Evolutionary conservation across 2,888 invertebrate genomes (phyloP).

Genomic region (Zygothrica quintamaculata): DNA sequence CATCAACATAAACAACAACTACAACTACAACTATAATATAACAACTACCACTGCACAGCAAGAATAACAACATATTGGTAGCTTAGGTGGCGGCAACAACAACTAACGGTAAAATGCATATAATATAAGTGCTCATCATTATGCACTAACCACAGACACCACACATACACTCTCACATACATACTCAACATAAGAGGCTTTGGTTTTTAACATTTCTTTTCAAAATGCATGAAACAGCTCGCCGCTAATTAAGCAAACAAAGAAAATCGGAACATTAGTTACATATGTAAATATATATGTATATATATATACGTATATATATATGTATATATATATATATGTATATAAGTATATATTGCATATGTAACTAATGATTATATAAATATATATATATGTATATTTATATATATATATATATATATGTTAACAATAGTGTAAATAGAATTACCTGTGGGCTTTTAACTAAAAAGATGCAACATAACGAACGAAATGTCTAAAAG

Average conservation of each 20-base stretch:
- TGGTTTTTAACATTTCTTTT: slow-evolving; percentile 57
- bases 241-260: slow-evolving; percentile 18
- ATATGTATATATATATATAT: too few relatives aligned
- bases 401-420: too few relatives aligned
- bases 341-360: slow-evolving; percentile 18
- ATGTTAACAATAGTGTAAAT: slow-evolving; percentile 29
- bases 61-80: slow-evolving; percentile 1
- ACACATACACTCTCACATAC: slow-evolving; percentile 24
- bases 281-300: slow-evolving; percentile 31
- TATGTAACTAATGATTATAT: too few relatives aligned
- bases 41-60: background rate
- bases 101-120: slow-evolving; percentile 55
- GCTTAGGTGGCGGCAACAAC: slow-evolving; percentile 65
- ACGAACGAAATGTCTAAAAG: slow-evolving; percentile 44
- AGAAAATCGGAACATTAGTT: slow-evolving; percentile 9
- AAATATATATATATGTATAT: too few relatives aligned
- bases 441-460: slow-evolving; percentile 31
- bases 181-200: slow-evolving; percentile 59
- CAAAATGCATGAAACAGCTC: slow-evolving; percentile 29
- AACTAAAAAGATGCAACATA: slow-evolving; percentile 41
- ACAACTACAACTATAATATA: slow-evolving; percentile 29
- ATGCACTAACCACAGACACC: too few relatives aligned
- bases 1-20: slow-evolving; percentile 28
- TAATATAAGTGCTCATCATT: slow-evolving; percentile 51
- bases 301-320: too few relatives aligned